Evolutionary conservation across 2,797 vertebrate species (phyloP).

Genomic region (Cynopterus sphinx): DNA sequence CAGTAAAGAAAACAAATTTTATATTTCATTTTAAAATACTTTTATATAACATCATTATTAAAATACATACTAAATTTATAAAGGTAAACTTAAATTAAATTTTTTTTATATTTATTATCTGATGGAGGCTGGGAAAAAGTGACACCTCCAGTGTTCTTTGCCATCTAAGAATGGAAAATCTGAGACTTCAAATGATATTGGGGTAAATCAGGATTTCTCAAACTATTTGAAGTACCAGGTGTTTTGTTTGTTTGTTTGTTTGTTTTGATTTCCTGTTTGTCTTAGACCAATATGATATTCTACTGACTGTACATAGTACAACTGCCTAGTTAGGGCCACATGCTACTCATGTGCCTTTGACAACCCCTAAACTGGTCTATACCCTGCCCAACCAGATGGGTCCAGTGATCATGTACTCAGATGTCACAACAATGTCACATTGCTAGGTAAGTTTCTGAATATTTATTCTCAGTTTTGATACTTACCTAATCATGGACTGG

Average conservation of each 20-base stretch:
- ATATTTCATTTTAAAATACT: conserved; percentile 32
- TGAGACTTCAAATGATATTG: background rate
- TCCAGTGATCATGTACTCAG: background rate
- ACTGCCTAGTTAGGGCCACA: background rate
- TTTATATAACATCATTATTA: conserved; percentile 16
- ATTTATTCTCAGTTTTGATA: background rate
- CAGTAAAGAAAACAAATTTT: background rate
- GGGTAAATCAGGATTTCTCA: background rate
- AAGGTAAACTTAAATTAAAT: background rate
- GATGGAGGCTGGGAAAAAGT: background rate
- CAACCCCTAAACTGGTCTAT: background rate
- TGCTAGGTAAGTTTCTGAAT: background rate
- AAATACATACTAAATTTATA: conserved; percentile 43
- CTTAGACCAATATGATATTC: background rate
- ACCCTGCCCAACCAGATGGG: background rate
- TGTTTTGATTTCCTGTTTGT: background rate
- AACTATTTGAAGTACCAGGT: background rate
- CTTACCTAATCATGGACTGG: background rate
- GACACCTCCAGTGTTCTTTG: background rate
- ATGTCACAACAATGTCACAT: background rate
- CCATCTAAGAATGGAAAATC: background rate
- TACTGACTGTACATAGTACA: background rate
- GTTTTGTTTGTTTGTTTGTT: background rate
- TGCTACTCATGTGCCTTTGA: background rate
- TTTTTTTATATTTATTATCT: conserved; percentile 1